Conservation (phyloP, 2,888 invertebrate genomes). For the Diaprepes abbreviatus region DNA sequence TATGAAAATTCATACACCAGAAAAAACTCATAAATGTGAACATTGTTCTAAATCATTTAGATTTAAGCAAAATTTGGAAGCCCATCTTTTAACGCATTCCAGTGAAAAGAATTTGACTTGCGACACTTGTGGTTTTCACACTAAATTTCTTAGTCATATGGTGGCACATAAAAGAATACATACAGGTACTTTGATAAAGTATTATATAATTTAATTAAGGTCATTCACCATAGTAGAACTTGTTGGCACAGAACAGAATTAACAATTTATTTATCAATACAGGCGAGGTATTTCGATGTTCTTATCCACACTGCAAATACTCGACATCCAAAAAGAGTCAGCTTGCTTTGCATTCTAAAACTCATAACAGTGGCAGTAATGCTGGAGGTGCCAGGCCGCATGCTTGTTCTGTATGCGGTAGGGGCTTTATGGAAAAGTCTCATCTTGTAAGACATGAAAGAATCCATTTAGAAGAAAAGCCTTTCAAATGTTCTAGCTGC, state of each 20-base stretch:
- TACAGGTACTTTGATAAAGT: no score
- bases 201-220: no score
- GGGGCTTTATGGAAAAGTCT: conserved; percentile 77
- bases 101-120: conserved; percentile 73
- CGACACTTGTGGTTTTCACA: conserved; percentile 77
- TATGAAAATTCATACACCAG: conserved; percentile 72
- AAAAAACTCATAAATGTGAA: conserved; percentile 72
- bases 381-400: conserved; percentile 63
- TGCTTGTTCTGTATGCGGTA: conserved; percentile 69
- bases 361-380: conserved; percentile 68
- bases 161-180: conserved; percentile 77
- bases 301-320: conserved; percentile 74
- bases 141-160: conserved; percentile 77
- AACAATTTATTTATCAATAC: no score
- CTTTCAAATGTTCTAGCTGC: conserved; percentile 75
- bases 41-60: conserved; percentile 73
- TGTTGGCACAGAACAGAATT: no score
- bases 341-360: conserved; percentile 75
- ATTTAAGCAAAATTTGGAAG: conserved; percentile 73
- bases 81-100: conserved; percentile 72
- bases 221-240: no score
- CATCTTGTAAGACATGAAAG: conserved; percentile 77
- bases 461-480: conserved; percentile 75
- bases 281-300: conserved; percentile 75
- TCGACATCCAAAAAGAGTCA: conserved; percentile 76